Evolutionary conservation across 2,888 invertebrate species (phyloP).

Genomic region (Agonopterix heracliana): DNA sequence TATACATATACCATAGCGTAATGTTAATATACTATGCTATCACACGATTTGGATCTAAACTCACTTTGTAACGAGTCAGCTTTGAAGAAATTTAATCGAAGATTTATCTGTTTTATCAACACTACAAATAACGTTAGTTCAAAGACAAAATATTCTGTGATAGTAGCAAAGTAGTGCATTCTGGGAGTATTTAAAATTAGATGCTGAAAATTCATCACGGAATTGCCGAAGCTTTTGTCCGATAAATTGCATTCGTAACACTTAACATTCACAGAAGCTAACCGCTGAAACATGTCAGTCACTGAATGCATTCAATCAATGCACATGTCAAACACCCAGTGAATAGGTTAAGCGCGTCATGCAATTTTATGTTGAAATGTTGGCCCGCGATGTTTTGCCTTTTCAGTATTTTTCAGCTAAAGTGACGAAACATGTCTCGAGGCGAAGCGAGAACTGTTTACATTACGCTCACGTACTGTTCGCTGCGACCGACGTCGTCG

Average conservation of each 20-base stretch:
- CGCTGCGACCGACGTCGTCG: slow-evolving; percentile 21
- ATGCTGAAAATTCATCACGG: background rate
- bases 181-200: too few relatives aligned
- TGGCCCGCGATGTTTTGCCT: slow-evolving; percentile 34
- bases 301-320: slow-evolving; percentile 15
- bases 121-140: too few relatives aligned
- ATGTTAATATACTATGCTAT: too few relatives aligned
- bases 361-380: slow-evolving; percentile 41
- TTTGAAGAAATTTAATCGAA: too few relatives aligned
- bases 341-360: slow-evolving; percentile 36
- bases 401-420: slow-evolving; percentile 41
- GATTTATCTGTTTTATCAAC: too few relatives aligned
- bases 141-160: too few relatives aligned
- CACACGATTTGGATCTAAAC: too few relatives aligned
- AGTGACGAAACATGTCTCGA: slow-evolving; percentile 65
- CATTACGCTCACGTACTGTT: slow-evolving; percentile 53
- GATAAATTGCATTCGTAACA: background rate
- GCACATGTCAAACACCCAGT: slow-evolving; percentile 33
- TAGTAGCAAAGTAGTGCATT: too few relatives aligned
- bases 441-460: slow-evolving; percentile 36
- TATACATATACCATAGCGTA: too few relatives aligned
- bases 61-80: too few relatives aligned
- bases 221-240: background rate
- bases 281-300: background rate
- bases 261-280: background rate